These are phyloP conservation scores for Diarsia rubi DNA, from an alignment of 2,888 invertebrate genomes.

Conservation along the genomic window DNA sequence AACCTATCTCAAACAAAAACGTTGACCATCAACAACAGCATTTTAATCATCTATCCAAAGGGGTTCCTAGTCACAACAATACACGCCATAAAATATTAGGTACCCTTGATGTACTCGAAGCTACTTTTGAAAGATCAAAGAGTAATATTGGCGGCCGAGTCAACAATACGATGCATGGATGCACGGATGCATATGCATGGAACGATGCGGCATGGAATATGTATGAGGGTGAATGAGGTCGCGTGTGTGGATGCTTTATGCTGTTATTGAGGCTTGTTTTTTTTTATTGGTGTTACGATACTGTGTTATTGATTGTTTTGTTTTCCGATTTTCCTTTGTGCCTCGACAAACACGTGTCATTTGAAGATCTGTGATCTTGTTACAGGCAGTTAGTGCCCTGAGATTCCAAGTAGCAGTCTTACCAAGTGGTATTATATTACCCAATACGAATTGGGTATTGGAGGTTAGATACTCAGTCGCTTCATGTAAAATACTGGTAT, in stretches of 20 bases:
- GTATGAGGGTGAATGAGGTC: constrained; percentile 67
- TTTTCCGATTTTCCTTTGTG: too few relatives aligned
- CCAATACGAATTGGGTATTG: too few relatives aligned
- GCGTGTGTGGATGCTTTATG: constrained; percentile 18
- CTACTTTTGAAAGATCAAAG: constrained; percentile 66
- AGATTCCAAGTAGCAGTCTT: too few relatives aligned
- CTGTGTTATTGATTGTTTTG: not conserved
- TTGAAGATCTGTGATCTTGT: too few relatives aligned
- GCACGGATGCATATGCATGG: constrained; percentile 69
- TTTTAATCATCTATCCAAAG: constrained; percentile 58
- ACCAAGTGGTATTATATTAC: too few relatives aligned
- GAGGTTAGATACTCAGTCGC: too few relatives aligned
- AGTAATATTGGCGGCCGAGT: constrained; percentile 54
- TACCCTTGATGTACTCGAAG: constrained; percentile 59
- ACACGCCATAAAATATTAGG: constrained; percentile 57
- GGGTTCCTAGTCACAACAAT: constrained; percentile 42
- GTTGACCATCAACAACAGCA: constrained; percentile 29
- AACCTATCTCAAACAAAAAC: constrained; percentile 16
- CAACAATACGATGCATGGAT: constrained; percentile 59
- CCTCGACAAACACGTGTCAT: too few relatives aligned
- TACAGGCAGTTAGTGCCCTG: too few relatives aligned
- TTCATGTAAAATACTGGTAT: too few relatives aligned
- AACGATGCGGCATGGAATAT: constrained; percentile 71
- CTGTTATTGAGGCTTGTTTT: constrained; percentile 32
- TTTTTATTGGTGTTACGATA: not conserved